phyloP scores from a whole-genome alignment of 1,140 invertebrate species.

The Sitobion miscanthi region DNA sequence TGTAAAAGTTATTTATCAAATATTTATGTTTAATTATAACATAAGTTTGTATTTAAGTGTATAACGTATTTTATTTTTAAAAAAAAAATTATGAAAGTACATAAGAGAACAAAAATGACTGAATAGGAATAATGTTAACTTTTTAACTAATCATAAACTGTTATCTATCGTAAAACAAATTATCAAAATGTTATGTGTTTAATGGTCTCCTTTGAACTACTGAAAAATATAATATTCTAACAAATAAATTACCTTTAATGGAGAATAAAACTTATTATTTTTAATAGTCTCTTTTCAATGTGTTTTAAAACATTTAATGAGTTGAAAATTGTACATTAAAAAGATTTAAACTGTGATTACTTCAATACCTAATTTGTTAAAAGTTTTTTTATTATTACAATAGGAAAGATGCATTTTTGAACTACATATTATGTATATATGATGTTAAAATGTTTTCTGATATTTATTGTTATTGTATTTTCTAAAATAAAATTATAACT shows the following conservation, averaged over 20 bases:
- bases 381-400: neutral
- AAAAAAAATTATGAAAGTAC: neutral
- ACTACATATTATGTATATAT: neutral
- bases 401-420: neutral
- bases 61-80: neutral
- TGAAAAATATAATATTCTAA: neutral
- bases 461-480: neutral
- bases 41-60: constrained; percentile 14
- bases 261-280: neutral
- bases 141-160: neutral
- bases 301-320: neutral
- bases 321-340: neutral
- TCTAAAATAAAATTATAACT: constrained; percentile 6
- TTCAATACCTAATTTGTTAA: neutral
- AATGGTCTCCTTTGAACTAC: neutral
- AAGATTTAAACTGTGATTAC: neutral
- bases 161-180: neutral
- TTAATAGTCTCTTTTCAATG: neutral
- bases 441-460: neutral
- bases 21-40: neutral
- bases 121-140: constrained; percentile 37
- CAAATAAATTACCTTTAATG: neutral
- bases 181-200: neutral
- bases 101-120: constrained; percentile 19
- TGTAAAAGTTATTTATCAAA: constrained; percentile 12